Evolutionary conservation across 1,140 invertebrate species (phyloP), one percentile per base, ranked within the genome.

Genomic region (Leptopilina boulardi): DNA sequence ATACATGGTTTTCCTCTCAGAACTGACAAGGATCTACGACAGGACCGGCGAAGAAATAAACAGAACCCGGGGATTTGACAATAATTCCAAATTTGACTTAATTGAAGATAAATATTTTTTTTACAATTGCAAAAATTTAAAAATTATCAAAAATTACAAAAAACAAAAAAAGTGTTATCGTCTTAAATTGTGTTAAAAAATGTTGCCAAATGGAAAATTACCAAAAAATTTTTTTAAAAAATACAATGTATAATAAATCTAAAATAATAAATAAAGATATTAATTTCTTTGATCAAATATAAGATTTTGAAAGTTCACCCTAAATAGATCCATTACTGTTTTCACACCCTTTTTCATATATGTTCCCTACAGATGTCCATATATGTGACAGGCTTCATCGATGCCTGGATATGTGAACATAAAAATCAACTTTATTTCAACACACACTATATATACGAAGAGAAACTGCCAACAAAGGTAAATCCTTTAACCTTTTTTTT

Each of bases 371-470:
- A 80, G 82, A 51, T n/a, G 47, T 84, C 78, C 78, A 75, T 83
- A 85, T 83, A 86, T 87, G 84, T 84, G 85, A 85, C 86, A 87
- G 81, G 85, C 84, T 86, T 86, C 84, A 86, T 86, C 84, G 82
- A 79, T 85, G 83, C 81, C 81, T 88, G 89, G 87, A 90, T 90
- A 90, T 88, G 87, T 85, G 85, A 89, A 90, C 89, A 90, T 89
- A 91, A 91, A 91, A 90, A 91, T 90, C 90, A 89, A 89, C 89
- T 91, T 91, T 91, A 88, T 89, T 87, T 84, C 80, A 81, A 87
- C 85, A 85, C 82, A 85, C n/a, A n/a, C n/a, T n/a, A n/a, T n/a
- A 38, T 38, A 87, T 83, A 84, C 79, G 74, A 76, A 81, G 80
- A 80, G 79, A 78, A 82, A 87, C 81, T 82, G 86, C 81, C 54